Conservation (phyloP, 2,888 invertebrate genomes). For the Drosophila sordidapex region DNA sequence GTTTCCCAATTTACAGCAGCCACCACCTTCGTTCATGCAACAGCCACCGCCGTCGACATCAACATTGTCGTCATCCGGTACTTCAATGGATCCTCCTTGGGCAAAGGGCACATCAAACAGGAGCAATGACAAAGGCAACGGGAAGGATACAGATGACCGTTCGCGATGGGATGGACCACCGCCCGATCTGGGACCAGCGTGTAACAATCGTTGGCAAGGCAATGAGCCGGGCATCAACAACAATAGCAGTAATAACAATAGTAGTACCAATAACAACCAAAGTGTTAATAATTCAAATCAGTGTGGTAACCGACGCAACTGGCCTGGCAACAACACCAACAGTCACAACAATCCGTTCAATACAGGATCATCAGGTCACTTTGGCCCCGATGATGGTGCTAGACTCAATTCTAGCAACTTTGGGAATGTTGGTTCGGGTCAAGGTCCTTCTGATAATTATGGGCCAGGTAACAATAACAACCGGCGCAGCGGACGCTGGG, state of each 20-base stretch:
- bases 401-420: conserved; percentile 13
- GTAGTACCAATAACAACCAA: conserved; percentile 3
- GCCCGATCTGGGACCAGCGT: conserved; percentile 9
- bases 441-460: conserved; percentile 22
- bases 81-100: conserved; percentile 25
- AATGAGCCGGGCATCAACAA: conserved; percentile 24
- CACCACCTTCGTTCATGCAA: conserved; percentile 52
- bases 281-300: conserved; percentile 20
- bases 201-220: conserved; percentile 35
- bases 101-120: conserved; percentile 11
- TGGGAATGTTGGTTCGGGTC: conserved; percentile 18
- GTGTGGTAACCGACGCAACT: conserved; percentile 33
- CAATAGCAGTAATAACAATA: conserved; percentile 22
- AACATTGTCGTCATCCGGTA: not conserved
- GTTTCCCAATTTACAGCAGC: conserved; percentile 58
- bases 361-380: conserved; percentile 4
- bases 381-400: conserved; percentile 15
- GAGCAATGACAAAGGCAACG: conserved; percentile 18
- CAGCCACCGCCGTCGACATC: conserved; percentile 5
- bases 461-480: conserved; percentile 20
- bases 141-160: conserved; percentile 22
- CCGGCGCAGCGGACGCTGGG: conserved; percentile 38
- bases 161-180: conserved; percentile 40
- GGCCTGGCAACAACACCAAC: conserved; percentile 31
- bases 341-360: conserved; percentile 38